These are phyloP conservation scores for Muntiacus muntjak DNA, from an alignment of 2,113 vertebrate species.

Conservation along the genomic window DNA sequence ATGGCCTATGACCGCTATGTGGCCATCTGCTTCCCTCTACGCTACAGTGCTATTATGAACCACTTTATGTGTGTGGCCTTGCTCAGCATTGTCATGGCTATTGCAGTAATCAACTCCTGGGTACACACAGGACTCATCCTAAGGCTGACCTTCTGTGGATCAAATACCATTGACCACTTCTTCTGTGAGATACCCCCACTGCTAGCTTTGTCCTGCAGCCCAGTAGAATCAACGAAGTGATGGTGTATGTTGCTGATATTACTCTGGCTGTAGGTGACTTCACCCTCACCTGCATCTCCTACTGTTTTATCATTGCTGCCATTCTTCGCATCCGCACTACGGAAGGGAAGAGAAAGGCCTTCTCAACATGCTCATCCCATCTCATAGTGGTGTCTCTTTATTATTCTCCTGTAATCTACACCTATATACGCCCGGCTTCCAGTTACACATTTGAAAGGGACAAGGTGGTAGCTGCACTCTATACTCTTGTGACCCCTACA, in stretches of 20 bases:
- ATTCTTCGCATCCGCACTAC: constrained; percentile 56
- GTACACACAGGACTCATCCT: constrained; percentile 70
- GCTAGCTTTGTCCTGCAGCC: constrained; percentile 69
- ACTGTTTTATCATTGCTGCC: constrained; percentile 60
- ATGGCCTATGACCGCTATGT: constrained; percentile 73
- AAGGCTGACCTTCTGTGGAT: constrained; percentile 65
- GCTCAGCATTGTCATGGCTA: constrained; percentile 45
- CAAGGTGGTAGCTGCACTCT: constrained; percentile 66
- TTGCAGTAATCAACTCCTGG: constrained; percentile 60
- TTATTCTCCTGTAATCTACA: constrained; percentile 71
- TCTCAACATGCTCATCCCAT: constrained; percentile 72
- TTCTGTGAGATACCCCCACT: constrained; percentile 74
- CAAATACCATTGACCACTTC: constrained; percentile 70
- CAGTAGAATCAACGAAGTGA: constrained; percentile 65
- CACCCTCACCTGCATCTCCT: constrained; percentile 68
- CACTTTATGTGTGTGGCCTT: constrained; percentile 17
- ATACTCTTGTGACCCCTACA: constrained; percentile 65
- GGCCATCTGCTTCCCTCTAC: constrained; percentile 68
- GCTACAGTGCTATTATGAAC: constrained; percentile 62
- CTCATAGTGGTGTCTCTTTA: constrained; percentile 66
- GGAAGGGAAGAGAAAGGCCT: constrained; percentile 69
- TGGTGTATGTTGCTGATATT: constrained; percentile 66
- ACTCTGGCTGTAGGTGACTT: constrained; percentile 69
- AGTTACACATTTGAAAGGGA: constrained; percentile 67
- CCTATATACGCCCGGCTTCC: constrained; percentile 64